Evolutionary conservation across 2,113 vertebrate species (phyloP), one percentile per base, ranked within the genome.

Genomic region (Porphyrio hochstetteri): DNA sequence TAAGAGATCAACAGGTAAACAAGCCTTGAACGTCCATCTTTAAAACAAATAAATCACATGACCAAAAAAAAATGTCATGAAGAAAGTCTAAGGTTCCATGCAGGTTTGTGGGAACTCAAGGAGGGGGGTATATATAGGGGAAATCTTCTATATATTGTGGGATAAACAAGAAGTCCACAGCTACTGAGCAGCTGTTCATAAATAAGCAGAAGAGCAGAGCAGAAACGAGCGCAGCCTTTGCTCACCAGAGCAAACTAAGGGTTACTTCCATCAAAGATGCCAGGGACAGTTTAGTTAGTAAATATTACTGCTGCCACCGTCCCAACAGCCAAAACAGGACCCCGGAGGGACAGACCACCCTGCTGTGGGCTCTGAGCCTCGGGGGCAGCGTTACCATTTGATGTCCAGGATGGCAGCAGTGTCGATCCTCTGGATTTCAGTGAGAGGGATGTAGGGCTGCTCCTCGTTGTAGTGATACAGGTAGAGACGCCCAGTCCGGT

Each of bases 341-440:
- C 59, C 27, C 13, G 14, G 48, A 23, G 53, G 17, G 44, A 57
- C 76, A 78, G 53, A 13, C 7, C 36, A 2, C 0, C 2, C 74
- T 9, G 31, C 48, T 3, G 23, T 0, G 70, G 35, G n/a, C 76
- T 9, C 53, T 57, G 4, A 11, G 13, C 48, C 77, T 0, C 12
- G 2, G 6, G 1, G 36, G 42, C 16, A 14, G 38, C 38, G 1
- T 94, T 97, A 99, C 99, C 99, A 99, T 97, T 99, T 99, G 84
- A 99, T 96, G 96, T 99, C 99, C 86, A 99, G 97, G 95, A 99
- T 96, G 24, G 99, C 99, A 0, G 98, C 81, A 0, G 98, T 99
- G 82, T 99, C 98, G 15, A 98, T 97, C 67, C 98, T 98, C 74
- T 99, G 99, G 38, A 99, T 90, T 86, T 99, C 99, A 0, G 92